Base-by-base conservation (phyloP, 2,113 vertebrate species). In the Rhinopomastus cyanomelas region DNA sequence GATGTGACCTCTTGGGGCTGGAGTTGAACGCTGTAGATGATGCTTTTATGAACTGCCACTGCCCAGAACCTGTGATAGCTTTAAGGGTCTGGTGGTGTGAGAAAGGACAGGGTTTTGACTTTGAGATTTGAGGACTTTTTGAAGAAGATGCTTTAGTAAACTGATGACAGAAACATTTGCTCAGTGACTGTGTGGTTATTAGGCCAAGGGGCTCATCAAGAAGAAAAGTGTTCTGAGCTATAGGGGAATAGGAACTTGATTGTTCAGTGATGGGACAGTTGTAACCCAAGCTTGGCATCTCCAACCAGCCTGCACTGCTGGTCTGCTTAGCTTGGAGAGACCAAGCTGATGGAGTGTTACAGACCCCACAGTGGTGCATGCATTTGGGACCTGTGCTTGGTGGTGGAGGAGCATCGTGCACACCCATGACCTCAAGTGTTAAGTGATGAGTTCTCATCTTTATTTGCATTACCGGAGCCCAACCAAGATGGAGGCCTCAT, bases 381-480 rank as follows among this genome's bases (percentile, higher is more conserved):
- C 5, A 0, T 19, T 26, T 46, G 61, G 71, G 83, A 80, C 69
- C 42, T 2, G 1, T 3, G 2, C 6, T 75, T 37, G 6, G 25
- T 49, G 32, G 3, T 60, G 61, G 44, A 14, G 59, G 42, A 79
- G 37, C 5, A 2, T 37, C 1, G 0, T 42, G 17, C 30, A 74
- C 75, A 76, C 62, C 74, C 74, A 7, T 89, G 91, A 96, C 89
- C 91, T 85, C 52, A 29, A 37, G 32, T 77, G 87, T 52, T n/a
- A n/a, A n/a, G n/a, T n/a, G n/a, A n/a, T 66, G 81, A 89, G 74
- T 73, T 92, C 34, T 27, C 37, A 67, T 71, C 71, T 85, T 84
- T 84, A 88, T 95, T 95, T 94, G 90, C 86, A 81, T 91, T 91
- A 20, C 48, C 88, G 90, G 84, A 95, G 64, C 48, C 71, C 42